Conservation (phyloP, 2,888 invertebrate genomes). For the Galeruca laticollis region DNA sequence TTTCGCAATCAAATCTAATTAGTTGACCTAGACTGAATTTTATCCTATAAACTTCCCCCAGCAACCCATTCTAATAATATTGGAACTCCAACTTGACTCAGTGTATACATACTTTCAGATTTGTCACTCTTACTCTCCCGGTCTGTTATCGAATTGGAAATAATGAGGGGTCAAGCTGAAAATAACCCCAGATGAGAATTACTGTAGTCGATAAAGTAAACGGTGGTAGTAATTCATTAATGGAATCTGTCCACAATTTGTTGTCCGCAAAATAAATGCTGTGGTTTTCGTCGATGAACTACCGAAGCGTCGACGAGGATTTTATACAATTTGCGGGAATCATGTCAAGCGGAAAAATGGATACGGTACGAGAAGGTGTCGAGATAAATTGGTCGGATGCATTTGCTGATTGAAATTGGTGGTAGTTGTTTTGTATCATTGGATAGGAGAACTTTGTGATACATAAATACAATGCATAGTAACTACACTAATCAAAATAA, state of each 20-base stretch:
- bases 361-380: constrained; percentile 15
- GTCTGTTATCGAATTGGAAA: constrained; percentile 59
- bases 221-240: constrained; percentile 59
- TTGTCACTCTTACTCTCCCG: constrained; percentile 64
- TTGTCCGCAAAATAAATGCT: constrained; percentile 32
- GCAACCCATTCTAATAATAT: constrained; percentile 44
- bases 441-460: too few relatives aligned
- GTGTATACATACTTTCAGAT: constrained; percentile 55
- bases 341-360: constrained; percentile 33
- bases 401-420: constrained; percentile 30
- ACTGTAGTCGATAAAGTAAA: constrained; percentile 54
- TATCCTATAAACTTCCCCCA: background rate
- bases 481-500: too few relatives aligned
- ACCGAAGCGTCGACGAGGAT: constrained; percentile 19
- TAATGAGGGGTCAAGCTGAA: constrained; percentile 57
- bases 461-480: too few relatives aligned
- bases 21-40: background rate
- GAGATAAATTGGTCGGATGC: constrained; percentile 18
- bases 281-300: constrained; percentile 32
- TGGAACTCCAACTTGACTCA: constrained; percentile 60
- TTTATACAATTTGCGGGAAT: constrained; percentile 23
- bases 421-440: background rate
- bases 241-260: constrained; percentile 47
- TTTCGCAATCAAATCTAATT: too few relatives aligned
- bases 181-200: constrained; percentile 46